Base-by-base conservation (phyloP, 2,888 invertebrate species). In the Calliscelio sp. region DNA sequence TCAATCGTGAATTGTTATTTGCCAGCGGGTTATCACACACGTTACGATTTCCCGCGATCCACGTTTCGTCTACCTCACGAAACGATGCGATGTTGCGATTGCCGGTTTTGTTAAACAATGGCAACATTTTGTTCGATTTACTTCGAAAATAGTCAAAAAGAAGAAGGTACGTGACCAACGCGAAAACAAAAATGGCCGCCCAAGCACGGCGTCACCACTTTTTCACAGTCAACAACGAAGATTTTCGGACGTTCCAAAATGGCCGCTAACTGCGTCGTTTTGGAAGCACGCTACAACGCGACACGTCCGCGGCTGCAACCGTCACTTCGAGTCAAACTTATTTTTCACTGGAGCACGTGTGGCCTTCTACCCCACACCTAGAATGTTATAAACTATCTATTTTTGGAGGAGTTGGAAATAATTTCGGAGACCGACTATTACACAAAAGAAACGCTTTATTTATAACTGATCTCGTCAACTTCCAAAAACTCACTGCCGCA, bases 351-450 rank as follows among this genome's bases (percentile, higher is more conserved):
- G 41, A 41, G 41, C 41, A 41, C 41, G 41, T n/a, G 41, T 41
- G 41, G 41, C 41, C 41, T 41, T 41, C 41, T n/a, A 41, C 41
- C 41, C 41, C 41, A 41, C 41, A n/a, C 41, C 41, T n/a, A 38
- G 38, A 38, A 11, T 38, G 38, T 38, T 38, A 38, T 38, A 38
- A 38, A 38, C 11, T 38, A 5, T 10, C 10, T 32, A 7, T 32
- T 32, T 32, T 32, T 32, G n/a, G n/a, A n/a, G n/a, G n/a, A n/a
- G n/a, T n/a, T n/a, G n/a, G n/a, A n/a, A n/a, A n/a, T n/a, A n/a
- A n/a, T n/a, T n/a, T n/a, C n/a, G n/a, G n/a, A n/a, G n/a, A n/a
- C n/a, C n/a, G n/a, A n/a, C n/a, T n/a, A n/a, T n/a, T n/a, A n/a
- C n/a, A n/a, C n/a, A n/a, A n/a, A n/a, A n/a, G n/a, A n/a, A n/a